These are phyloP conservation scores for Apodemia duryi DNA, from an alignment of 2,888 invertebrate species.

Conservation along the genomic window DNA sequence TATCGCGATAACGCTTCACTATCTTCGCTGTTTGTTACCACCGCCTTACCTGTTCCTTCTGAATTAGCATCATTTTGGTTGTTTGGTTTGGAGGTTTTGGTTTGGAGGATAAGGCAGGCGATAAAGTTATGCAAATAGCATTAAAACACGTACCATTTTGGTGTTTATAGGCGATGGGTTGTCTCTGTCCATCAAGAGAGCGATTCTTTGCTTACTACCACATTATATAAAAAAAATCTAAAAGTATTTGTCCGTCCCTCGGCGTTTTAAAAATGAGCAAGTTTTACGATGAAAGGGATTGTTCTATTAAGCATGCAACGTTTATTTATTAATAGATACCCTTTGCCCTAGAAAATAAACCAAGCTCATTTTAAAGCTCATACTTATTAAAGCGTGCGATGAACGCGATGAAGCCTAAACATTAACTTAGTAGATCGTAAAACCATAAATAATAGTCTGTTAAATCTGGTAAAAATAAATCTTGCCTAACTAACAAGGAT, in stretches of 20 bases:
- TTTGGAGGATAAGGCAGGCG: no score
- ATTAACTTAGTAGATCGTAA: conserved; percentile 21
- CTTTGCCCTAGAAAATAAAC: conserved; percentile 70
- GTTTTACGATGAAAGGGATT: conserved; percentile 44
- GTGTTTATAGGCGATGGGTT: no score
- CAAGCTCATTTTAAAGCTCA: conserved; percentile 60
- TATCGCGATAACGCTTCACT: no score
- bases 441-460: conserved; percentile 16
- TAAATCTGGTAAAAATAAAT: conserved; percentile 16
- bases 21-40: no score
- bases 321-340: conserved; percentile 68
- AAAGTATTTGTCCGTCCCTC: background rate
- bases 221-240: background rate
- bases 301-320: conserved; percentile 62
- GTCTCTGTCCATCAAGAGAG: no score
- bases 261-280: background rate
- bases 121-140: no score
- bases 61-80: no score
- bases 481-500: background rate
- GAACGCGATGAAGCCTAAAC: conserved; percentile 56
- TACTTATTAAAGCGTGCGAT: conserved; percentile 60
- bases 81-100: no score
- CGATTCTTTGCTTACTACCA: background rate
- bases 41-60: no score
- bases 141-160: background rate